Evolutionary conservation across 1,140 invertebrate genomes (phyloP).

Genomic region (Procambarus clarkii): DNA sequence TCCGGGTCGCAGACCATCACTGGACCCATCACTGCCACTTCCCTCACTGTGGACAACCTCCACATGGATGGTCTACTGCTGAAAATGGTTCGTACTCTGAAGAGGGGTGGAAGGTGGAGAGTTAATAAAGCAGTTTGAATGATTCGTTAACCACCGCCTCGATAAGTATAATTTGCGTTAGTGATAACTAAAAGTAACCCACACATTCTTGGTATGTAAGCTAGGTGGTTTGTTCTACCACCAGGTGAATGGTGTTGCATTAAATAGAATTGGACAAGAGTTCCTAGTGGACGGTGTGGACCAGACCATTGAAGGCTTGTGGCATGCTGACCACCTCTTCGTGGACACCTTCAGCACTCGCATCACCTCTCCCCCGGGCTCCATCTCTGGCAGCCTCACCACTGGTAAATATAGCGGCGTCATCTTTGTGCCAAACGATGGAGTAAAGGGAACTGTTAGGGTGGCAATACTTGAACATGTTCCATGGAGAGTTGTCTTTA

Average conservation of each 20-base stretch:
- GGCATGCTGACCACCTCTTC: neutral
- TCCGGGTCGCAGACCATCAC: neutral
- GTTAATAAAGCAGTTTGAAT: too few species aligned
- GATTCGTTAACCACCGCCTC: too few species aligned
- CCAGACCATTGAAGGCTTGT: neutral
- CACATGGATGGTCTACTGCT: neutral
- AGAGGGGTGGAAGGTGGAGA: too few species aligned
- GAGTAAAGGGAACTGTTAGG: too few species aligned
- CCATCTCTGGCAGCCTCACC: slow-evolving; percentile 14
- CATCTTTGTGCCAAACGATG: too few species aligned
- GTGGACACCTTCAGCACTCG: neutral
- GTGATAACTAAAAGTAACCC: too few species aligned
- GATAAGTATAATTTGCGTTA: too few species aligned
- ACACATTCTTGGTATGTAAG: too few species aligned
- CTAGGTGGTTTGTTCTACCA: too few species aligned
- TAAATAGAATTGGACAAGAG: neutral
- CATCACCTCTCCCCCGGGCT: neutral
- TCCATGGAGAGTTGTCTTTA: too few species aligned
- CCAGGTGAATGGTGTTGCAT: slow-evolving; percentile 8
- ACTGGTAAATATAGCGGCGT: neutral
- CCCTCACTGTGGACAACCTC: neutral
- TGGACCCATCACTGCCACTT: neutral
- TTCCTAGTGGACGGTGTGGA: slow-evolving; percentile 29
- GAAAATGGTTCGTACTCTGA: neutral
- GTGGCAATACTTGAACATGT: too few species aligned